Base-by-base conservation (phyloP, 1,140 invertebrate genomes). In the Neodiprion virginianus region DNA sequence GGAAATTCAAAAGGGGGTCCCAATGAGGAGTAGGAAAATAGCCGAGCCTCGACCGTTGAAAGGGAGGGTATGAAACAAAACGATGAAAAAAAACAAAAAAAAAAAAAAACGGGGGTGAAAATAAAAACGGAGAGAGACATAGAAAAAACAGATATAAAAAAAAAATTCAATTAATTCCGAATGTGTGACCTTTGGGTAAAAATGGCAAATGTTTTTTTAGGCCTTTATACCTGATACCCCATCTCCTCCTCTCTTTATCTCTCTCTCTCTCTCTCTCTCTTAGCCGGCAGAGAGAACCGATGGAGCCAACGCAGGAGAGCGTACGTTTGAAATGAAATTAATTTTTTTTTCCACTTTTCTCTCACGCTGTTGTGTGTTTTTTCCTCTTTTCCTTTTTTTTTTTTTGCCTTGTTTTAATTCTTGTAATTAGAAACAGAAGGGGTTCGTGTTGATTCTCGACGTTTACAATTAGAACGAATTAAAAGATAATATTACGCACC, bases 141-240 rank as follows among this genome's bases (percentile, higher is more conserved):
- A 71, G 48, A 28, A 73, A 70, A 71, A 67, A 48, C 73, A 66
- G 10, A 73, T 14, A 48, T 50, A 74, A 69, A 72, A 76, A 78
- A 17, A 61, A 61, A 61, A 61, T 61, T 17, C n/a, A 61, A 61
- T 61, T 61, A 61, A 61, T 61, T 61, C 53, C 53, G 53, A 61
- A 61, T 61, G 53, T 61, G 53, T 61, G 53, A 61, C 53, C 53
- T 61, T 61, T 61, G 53, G 53, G 73, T 72, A 76, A 76, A 76
- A 78, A 72, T 77, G 77, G 78, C 77, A 80, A 81, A 82, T 80
- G 81, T 82, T 82, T 77, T 81, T 82, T 82, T 79, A 81, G 79
- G 79, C 78, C 77, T 80, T 80, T 77, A 82, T 48, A 67, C 65
- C 72, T 71, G 48, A 77, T 75, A 77, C 28, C 28, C 28, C 28